A percentile compares a stretch with the other conserved stretches of the same genome.
These are phyloP conservation scores for Erythrocercus mccallii DNA, from an alignment of 2,113 vertebrate species.

Conservation along the genomic window DNA sequence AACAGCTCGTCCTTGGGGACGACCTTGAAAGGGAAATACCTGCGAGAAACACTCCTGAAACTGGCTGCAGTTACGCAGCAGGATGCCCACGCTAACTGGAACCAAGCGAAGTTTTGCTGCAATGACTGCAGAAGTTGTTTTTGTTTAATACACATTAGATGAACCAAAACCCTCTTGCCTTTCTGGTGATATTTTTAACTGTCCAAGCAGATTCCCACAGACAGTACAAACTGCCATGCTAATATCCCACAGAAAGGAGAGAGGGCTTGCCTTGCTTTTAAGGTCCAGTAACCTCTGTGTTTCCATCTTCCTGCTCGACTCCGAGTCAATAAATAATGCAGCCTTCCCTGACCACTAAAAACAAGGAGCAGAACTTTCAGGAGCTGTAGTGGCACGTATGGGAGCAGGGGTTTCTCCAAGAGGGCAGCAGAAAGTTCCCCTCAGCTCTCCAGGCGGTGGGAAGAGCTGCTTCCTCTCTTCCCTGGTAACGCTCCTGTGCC, in stretches of 20 bases:
- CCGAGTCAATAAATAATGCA: conserved; percentile 1
- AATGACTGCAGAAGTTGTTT: background rate
- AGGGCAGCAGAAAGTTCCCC: background rate
- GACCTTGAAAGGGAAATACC: conserved; percentile 12
- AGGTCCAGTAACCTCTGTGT: background rate
- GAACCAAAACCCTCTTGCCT: background rate
- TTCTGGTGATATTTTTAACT: background rate
- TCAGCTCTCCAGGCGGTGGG: background rate
- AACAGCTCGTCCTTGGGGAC: background rate
- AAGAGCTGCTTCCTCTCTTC: background rate
- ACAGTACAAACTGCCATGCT: background rate
- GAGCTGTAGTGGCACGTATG: background rate
- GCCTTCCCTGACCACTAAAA: background rate
- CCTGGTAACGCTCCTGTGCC: background rate
- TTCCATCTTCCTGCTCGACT: background rate
- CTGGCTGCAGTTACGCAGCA: background rate
- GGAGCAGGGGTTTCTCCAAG: background rate
- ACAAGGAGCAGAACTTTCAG: background rate
- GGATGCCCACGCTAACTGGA: background rate
- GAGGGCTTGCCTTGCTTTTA: background rate
- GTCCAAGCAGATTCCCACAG: background rate
- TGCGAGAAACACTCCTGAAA: background rate
- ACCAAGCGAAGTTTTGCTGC: background rate
- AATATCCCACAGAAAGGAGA: background rate
- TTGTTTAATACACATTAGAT: background rate